Evolutionary conservation across 2,113 vertebrate species (phyloP), one percentile per base, ranked within the genome.

Genomic region (Bolborhynchus lineola): DNA sequence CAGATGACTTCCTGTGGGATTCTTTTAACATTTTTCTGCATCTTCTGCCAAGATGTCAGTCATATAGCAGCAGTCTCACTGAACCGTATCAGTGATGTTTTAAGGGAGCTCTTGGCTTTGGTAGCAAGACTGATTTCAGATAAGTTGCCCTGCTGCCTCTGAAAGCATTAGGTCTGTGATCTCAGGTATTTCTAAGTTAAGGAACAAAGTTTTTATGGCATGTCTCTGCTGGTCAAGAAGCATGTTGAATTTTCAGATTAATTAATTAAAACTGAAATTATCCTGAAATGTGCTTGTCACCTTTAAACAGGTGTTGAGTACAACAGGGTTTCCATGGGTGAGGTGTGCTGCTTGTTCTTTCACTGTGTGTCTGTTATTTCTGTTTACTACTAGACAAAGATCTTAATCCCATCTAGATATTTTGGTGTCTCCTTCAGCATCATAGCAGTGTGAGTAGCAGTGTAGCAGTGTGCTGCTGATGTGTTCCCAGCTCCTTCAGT

Each of bases 1-100:
- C 94, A 96, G 93, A 98, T 98, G 97, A 98, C 97, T 98, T 98
- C 98, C 98, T 98, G 97, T 98, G 96, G 97, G 96, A 97, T 97
- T 97, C 97, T 98, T 98, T 98, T 98, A 96, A 97, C 95, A 97
- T 97, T 97, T 98, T 98, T 97, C 91, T 96, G 91, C 88, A 90
- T 97, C 97, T 97, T 84, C 97, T 98, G 97, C 97, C 98, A 98
- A 97, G 93, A 97, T 97, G 95, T 97, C 97, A 98, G 96, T 98
- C 97, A 97, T 97, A 85, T 71, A 95, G 94, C 76, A 95, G 81
- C 93, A 92, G 55, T 86, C 85, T 86, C 55, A 14, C 63, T 95
- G 93, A 97, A 95, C 94, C 85, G 4, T 74, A 13, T 92, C 29
- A 9, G 72, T 96, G 94, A 79, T 95, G 92, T 97, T 97, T 97